Evolutionary conservation across 2,888 invertebrate genomes (phyloP).

Genomic region (Sympetrum striolatum): DNA sequence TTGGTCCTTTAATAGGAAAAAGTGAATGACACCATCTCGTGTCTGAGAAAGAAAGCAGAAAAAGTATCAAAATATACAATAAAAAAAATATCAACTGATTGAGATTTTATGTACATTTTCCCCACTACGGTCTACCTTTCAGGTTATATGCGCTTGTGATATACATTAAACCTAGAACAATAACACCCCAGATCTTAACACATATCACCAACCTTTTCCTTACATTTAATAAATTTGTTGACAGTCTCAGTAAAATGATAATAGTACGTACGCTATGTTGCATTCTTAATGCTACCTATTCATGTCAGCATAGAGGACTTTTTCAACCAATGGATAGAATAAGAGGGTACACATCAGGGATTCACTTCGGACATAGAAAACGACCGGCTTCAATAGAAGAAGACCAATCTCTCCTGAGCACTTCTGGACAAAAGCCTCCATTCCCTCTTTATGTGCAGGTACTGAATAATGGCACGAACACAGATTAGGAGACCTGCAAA

Average conservation of each 20-base stretch:
- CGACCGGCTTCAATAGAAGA: slow-evolving; percentile 73
- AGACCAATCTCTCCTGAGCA: slow-evolving; percentile 84
- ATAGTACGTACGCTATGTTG: not conserved
- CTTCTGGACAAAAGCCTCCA: slow-evolving; percentile 86
- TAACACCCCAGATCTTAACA: slow-evolving; percentile 22
- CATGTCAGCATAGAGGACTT: not conserved
- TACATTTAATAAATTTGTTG: not conserved
- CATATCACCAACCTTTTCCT: slow-evolving; percentile 24
- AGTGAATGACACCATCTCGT: not conserved
- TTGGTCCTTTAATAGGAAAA: not conserved
- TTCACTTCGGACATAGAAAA: not conserved
- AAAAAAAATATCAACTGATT: slow-evolving; percentile 24
- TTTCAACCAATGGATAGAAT: not conserved
- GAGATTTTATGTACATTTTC: slow-evolving; percentile 19
- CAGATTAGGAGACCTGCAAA: slow-evolving; percentile 79
- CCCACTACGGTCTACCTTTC: slow-evolving; percentile 10
- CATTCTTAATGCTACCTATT: slow-evolving; percentile 16
- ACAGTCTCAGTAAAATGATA: slow-evolving; percentile 14
- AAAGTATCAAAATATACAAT: slow-evolving; percentile 6
- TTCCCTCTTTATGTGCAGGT: slow-evolving; percentile 86
- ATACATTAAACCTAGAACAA: slow-evolving; percentile 30
- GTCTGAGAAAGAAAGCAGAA: not conserved
- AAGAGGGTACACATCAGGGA: not conserved
- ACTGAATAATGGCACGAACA: slow-evolving; percentile 85
- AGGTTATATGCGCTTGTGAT: not conserved